These are phyloP conservation scores for Notolabrus celidotus DNA, from an alignment of 2,797 vertebrate genomes.

Conservation along the genomic window DNA sequence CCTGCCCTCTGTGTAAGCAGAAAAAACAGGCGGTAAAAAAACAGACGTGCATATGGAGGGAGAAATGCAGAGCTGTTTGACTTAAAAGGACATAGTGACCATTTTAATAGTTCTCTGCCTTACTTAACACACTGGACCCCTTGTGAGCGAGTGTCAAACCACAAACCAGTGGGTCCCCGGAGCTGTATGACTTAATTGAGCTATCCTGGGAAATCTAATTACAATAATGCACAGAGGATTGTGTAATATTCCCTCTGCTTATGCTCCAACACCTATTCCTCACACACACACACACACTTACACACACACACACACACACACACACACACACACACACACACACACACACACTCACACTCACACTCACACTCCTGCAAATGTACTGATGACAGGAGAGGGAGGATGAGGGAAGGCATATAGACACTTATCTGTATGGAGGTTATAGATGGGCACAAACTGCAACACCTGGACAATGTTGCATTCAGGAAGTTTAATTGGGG, in stretches of 20 bases:
- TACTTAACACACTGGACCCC: conserved; percentile 83
- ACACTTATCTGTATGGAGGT: conserved; percentile 39
- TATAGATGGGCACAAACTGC: conserved; percentile 62
- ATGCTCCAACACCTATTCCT: conserved; percentile 71
- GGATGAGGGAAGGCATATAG: conserved; percentile 34
- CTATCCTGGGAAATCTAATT: conserved; percentile 87
- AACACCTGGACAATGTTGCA: conserved; percentile 77
- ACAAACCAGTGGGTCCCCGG: conserved; percentile 76
- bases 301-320: conserved; percentile 16
- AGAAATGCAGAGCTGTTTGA: conserved; percentile 12
- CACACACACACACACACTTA: conserved; percentile 22
- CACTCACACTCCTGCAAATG: conserved; percentile 14
- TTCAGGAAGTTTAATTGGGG: conserved; percentile 74
- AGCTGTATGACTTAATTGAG: conserved; percentile 86
- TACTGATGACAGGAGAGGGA: conserved; percentile 42
- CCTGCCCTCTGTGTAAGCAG: conserved; percentile 52
- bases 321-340: conserved; percentile 17
- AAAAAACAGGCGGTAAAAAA: too few species aligned
- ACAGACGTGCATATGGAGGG: conserved; percentile 17
- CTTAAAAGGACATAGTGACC: conserved; percentile 57
- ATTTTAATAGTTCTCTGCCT: conserved; percentile 73
- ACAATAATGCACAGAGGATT: conserved; percentile 85
- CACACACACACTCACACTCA: conserved; percentile 8
- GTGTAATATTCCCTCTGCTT: conserved; percentile 77
- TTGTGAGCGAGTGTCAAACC: conserved; percentile 80